Evolutionary conservation across 2,888 invertebrate species (phyloP), one percentile per base, ranked within the genome.

Genomic region (Spicauda simplicius): DNA sequence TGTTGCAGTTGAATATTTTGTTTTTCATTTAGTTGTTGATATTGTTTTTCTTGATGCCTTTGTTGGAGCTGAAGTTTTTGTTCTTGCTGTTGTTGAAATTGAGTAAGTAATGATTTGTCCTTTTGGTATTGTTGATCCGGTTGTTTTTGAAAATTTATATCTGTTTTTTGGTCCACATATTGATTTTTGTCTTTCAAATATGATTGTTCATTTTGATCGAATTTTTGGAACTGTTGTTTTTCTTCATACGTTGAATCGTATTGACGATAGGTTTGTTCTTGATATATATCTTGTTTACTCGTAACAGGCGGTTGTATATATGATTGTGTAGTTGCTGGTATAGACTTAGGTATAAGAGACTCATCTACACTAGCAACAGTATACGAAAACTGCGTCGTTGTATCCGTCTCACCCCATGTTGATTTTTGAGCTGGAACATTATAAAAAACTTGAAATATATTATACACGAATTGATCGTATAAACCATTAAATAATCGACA

Each of bases 341-440:
- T 79, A 70, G 87, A 81, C 76, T 87, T 89, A 67, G 85, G 72
- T 80, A 87, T 74, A 73, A 86, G 80, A 63, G 82, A 78, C 70
- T 87, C 87, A 69, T 84, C 84, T 68, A 85, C 88, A 84, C 82
- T 87, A 61, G 84, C 84, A 53, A 81, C 80, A 70, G 87, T 83
- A 77, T 90, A 91, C 54, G 87, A 85, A 79, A 90, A 90, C 73
- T 89, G 87, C 48, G 85, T 77, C 67, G 81, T 77, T 68, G 79
- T 81, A 68, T 92, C 92, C 48, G 85, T 76, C 77, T 91, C 91
- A 73, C 84, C 86, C 91, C 91, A 92, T 72, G 90, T 77, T 63
- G 90, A 76, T 80, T 91, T 91, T 83, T 91, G 92, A 83, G 90
- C 93, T 93, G 92, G 70, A 91, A 93, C 72, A 74, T 85, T 82